Evolutionary conservation across 1,140 invertebrate species (phyloP).

Genomic region (Anagrus nilaparvatae): DNA sequence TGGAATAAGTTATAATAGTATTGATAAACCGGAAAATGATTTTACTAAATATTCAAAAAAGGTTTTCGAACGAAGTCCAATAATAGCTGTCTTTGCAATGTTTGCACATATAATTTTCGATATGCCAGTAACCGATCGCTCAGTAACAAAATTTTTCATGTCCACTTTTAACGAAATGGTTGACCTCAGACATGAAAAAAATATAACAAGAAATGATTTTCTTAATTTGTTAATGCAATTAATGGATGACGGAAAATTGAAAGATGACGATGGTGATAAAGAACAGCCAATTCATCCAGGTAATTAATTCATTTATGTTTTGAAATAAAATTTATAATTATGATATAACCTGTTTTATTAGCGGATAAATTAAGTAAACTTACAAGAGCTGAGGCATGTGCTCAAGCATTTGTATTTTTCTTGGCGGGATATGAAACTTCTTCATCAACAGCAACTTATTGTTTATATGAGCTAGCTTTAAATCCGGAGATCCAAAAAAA

Average conservation of each 20-base stretch:
- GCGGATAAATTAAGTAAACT: slow-evolving; percentile 12
- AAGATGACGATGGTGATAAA: too few species aligned
- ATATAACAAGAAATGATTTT: slow-evolving; percentile 29
- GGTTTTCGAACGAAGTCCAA: neutral
- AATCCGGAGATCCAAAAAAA: slow-evolving; percentile 27
- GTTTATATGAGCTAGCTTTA: slow-evolving; percentile 26
- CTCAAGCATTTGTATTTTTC: slow-evolving; percentile 25
- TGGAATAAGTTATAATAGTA: slow-evolving; percentile 45
- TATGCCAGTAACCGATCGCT: slow-evolving; percentile 5
- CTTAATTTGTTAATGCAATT: slow-evolving; percentile 28
- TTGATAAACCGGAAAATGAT: slow-evolving; percentile 30
- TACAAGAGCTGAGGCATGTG: slow-evolving; percentile 11
- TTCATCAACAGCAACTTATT: slow-evolving; percentile 14
- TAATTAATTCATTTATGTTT: too few species aligned
- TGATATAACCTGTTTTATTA: too few species aligned
- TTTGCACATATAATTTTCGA: slow-evolving; percentile 1
- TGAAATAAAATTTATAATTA: too few species aligned
- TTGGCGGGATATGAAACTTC: slow-evolving; percentile 26
- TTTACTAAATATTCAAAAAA: neutral
- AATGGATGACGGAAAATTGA: slow-evolving; percentile 19
- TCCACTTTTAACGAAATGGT: slow-evolving; percentile 21
- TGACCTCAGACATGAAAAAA: slow-evolving; percentile 21
- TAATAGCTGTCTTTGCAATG: neutral
- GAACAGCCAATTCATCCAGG: too few species aligned
- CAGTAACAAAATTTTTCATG: slow-evolving; percentile 25